Evolutionary conservation across 2,113 vertebrate genomes (phyloP).

Genomic region (Eonycteris spelaea): DNA sequence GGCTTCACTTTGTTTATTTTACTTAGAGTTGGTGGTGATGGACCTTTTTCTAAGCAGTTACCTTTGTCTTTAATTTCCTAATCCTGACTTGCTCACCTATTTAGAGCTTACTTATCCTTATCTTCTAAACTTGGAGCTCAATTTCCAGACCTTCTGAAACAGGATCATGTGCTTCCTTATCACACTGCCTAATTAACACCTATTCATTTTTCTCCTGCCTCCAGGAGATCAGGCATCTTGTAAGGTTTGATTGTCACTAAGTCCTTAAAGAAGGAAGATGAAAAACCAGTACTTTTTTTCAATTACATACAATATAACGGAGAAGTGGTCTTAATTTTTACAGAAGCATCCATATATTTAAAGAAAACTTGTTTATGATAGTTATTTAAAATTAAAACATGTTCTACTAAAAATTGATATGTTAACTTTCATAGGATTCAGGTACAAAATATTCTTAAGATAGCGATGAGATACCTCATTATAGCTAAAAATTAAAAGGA

Average conservation of each 20-base stretch:
- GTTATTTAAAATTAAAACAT: background rate
- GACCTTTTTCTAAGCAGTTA: background rate
- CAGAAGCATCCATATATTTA: background rate
- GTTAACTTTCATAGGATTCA: background rate
- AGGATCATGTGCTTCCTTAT: background rate
- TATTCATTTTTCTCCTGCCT: background rate
- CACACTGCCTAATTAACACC: background rate
- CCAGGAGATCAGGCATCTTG: background rate
- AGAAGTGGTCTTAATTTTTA: conserved; percentile 25
- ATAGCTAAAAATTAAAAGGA: background rate
- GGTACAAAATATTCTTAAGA: conserved; percentile 24
- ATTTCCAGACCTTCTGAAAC: background rate
- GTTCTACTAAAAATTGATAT: background rate
- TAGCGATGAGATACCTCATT: background rate
- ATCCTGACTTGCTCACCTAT: background rate
- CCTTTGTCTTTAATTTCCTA: background rate
- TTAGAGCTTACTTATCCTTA: background rate
- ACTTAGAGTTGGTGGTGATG: background rate
- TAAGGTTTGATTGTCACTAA: background rate
- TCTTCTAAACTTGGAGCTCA: background rate
- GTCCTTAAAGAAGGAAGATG: background rate
- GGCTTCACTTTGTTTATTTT: background rate
- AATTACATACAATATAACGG: background rate
- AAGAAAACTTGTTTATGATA: background rate
- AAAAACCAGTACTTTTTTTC: background rate